These are phyloP conservation scores for Antrozous pallidus DNA, from an alignment of 2,797 vertebrate species.

Conservation along the genomic window DNA sequence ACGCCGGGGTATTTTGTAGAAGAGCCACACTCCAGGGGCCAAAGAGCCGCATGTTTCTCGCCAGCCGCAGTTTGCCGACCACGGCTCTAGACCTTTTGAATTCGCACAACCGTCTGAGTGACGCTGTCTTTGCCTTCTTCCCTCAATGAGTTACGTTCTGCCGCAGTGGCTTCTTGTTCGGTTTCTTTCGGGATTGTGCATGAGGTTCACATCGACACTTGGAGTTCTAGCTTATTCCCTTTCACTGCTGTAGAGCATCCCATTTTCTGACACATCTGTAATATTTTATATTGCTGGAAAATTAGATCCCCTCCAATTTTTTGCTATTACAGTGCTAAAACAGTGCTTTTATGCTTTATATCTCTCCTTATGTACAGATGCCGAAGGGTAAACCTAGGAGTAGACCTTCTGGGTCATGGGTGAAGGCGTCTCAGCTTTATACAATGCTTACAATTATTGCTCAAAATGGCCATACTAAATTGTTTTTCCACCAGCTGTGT, in stretches of 20 bases:
- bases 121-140: neutral
- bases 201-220: neutral
- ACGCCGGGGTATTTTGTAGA: too few species aligned
- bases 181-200: neutral
- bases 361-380: neutral
- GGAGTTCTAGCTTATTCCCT: neutral
- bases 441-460: neutral
- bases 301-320: neutral
- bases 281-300: neutral
- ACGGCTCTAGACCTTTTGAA: neutral
- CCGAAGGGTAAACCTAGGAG: neutral
- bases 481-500: neutral
- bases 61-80: too few species aligned
- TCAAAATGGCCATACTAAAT: neutral
- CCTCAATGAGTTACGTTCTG: accelerated
- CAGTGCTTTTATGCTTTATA: accelerated
- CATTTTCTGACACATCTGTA: neutral
- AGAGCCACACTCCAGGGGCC: too few species aligned
- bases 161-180: neutral
- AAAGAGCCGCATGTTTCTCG: too few species aligned
- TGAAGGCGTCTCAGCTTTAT: neutral
- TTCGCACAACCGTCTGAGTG: accelerated
- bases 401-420: neutral
- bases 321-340: neutral
- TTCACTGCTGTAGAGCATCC: neutral